These are phyloP conservation scores for Paramormyrops kingsleyae DNA, from an alignment of 2,113 vertebrate species.

Conservation along the genomic window DNA sequence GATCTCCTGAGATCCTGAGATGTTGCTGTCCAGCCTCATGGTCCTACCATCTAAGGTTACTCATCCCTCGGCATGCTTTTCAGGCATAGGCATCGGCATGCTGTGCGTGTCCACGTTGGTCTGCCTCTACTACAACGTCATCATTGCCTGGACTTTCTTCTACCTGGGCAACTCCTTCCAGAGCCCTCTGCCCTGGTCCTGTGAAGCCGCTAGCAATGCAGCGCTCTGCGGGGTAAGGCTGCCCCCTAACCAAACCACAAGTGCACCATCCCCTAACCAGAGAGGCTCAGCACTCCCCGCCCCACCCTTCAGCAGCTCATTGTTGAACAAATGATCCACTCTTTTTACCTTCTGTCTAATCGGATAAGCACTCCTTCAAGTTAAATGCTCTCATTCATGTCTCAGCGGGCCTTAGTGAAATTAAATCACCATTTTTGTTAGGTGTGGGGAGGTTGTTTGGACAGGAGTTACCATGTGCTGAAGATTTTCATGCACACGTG, in stretches of 20 bases:
- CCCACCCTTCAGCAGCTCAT: background rate
- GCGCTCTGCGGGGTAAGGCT: conserved; percentile 47
- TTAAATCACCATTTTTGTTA: background rate
- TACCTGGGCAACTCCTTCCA: conserved; percentile 71
- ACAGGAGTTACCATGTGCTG: background rate
- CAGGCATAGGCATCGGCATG: conserved; percentile 76
- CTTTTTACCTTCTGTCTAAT: background rate
- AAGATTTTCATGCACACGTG: background rate
- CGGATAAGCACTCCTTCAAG: background rate
- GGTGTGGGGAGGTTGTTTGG: background rate
- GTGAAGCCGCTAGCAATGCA: conserved; percentile 53
- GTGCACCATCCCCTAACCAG: background rate
- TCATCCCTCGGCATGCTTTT: background rate
- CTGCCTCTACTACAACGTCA: conserved; percentile 74
- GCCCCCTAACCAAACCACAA: background rate
- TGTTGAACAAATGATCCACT: background rate
- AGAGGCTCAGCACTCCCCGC: background rate
- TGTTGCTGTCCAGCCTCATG: background rate
- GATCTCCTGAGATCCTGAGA: background rate
- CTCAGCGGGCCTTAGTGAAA: background rate
- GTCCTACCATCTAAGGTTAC: background rate
- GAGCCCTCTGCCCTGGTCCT: conserved; percentile 72
- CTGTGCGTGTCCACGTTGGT: conserved; percentile 67
- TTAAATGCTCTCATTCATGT: background rate
- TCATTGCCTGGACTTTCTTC: conserved; percentile 74